A percentile compares a stretch with the other conserved stretches of the same genome.
Evolutionary conservation across 2,888 invertebrate genomes (phyloP).

Genomic region (Euplexia lucipara): DNA sequence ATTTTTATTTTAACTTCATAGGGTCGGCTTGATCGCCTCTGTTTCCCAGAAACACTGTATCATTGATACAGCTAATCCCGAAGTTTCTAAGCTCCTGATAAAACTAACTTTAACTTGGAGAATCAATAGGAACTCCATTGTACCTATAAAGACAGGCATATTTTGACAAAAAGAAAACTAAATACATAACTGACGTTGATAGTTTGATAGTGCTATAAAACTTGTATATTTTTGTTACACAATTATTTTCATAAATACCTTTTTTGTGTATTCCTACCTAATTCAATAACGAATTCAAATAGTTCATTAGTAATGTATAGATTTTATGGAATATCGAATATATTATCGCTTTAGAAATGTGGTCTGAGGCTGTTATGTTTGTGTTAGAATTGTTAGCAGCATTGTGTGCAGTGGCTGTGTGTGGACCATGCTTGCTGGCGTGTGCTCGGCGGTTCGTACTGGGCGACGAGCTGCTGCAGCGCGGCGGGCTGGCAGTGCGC

Average conservation of each 20-base stretch:
- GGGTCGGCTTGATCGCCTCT: too few relatives aligned
- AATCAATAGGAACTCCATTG: background rate
- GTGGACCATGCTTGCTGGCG: constrained; percentile 84
- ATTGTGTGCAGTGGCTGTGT: constrained; percentile 84
- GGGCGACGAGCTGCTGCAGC: constrained; percentile 80
- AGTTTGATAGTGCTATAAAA: constrained; percentile 44
- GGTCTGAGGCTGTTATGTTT: constrained; percentile 82
- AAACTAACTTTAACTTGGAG: too few relatives aligned
- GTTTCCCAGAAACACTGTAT: too few relatives aligned
- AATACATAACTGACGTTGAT: constrained; percentile 52
- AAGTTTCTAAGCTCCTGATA: too few relatives aligned
- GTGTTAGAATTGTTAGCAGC: constrained; percentile 83
- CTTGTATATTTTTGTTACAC: constrained; percentile 48
- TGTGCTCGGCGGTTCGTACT: constrained; percentile 80
- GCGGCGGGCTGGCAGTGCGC: constrained; percentile 70
- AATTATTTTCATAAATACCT: constrained; percentile 42
- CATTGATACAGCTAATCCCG: too few relatives aligned
- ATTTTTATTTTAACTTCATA: too few relatives aligned
- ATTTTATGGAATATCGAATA: constrained; percentile 47
- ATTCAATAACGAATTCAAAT: constrained; percentile 19
- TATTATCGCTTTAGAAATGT: constrained; percentile 66
- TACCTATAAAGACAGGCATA: background rate
- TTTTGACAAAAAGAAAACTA: constrained; percentile 31
- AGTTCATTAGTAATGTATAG: constrained; percentile 9
- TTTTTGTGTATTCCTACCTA: constrained; percentile 27